phyloP scores from a whole-genome alignment of 2,888 invertebrate species.

The Agrotis puta region DNA sequence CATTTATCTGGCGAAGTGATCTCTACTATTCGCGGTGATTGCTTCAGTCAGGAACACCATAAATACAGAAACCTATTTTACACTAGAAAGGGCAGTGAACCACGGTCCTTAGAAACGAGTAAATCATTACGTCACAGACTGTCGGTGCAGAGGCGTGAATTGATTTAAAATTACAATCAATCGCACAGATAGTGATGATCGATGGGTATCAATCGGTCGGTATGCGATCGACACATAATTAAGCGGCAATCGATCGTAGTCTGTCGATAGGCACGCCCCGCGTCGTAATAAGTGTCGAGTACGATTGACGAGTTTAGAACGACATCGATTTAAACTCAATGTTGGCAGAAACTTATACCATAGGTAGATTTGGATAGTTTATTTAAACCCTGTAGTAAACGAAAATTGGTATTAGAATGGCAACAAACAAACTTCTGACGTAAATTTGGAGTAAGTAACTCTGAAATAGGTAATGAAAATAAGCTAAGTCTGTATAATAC shows the following conservation, averaged over 20 bases:
- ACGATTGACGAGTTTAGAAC: slow-evolving; percentile 62
- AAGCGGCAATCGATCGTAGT: slow-evolving; percentile 59
- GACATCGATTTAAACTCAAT: slow-evolving; percentile 47
- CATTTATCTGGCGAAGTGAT: slow-evolving; percentile 61
- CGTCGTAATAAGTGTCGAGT: slow-evolving; percentile 60
- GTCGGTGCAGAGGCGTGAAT: slow-evolving; percentile 49
- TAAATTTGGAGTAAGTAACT: not conserved
- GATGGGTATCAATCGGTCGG: slow-evolving; percentile 59
- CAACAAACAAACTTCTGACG: not conserved
- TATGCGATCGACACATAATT: slow-evolving; percentile 60
- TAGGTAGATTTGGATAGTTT: slow-evolving; percentile 17
- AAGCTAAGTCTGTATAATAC: not conserved
- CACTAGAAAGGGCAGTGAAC: slow-evolving; percentile 55
- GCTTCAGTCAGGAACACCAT: slow-evolving; percentile 56
- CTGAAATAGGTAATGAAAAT: slow-evolving; percentile 10
- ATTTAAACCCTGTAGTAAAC: slow-evolving; percentile 7
- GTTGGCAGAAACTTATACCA: slow-evolving; percentile 33
- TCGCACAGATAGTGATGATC: slow-evolving; percentile 57
- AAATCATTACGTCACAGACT: slow-evolving; percentile 42
- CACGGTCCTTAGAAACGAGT: slow-evolving; percentile 26
- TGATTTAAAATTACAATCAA: slow-evolving; percentile 58
- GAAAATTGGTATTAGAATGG: slow-evolving; percentile 31
- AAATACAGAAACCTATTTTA: slow-evolving; percentile 49
- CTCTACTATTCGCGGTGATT: slow-evolving; percentile 59
- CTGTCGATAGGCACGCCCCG: slow-evolving; percentile 52